phyloP scores from a whole-genome alignment of 2,113 vertebrate genomes.

The Tonatia bakeri region DNA sequence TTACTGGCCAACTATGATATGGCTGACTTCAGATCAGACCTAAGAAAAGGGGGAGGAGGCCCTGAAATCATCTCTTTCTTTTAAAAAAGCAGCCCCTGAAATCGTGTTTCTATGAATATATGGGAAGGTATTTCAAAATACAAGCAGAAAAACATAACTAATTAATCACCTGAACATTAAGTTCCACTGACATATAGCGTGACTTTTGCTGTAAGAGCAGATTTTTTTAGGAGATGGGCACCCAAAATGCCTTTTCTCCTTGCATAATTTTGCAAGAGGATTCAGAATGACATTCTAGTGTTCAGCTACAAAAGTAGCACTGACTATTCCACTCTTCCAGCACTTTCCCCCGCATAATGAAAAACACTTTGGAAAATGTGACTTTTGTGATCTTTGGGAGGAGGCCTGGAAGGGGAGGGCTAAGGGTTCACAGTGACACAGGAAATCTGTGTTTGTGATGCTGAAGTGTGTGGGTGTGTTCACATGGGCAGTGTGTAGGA shows the following conservation, averaged over 20 bases:
- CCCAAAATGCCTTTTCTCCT: slow-evolving; percentile 4
- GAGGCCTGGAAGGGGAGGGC: background rate
- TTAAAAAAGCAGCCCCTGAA: background rate
- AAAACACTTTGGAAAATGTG: slow-evolving; percentile 46
- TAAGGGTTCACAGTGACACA: background rate
- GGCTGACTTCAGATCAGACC: background rate
- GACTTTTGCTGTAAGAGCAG: background rate
- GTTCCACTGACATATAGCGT: background rate
- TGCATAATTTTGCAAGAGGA: background rate
- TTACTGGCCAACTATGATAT: background rate
- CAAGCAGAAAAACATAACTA: background rate
- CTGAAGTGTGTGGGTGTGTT: slow-evolving; percentile 29
- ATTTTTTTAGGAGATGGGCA: background rate
- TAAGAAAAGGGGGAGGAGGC: background rate
- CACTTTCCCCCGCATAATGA: background rate
- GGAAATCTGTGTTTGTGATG: slow-evolving; percentile 41
- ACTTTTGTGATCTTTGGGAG: slow-evolving; percentile 31
- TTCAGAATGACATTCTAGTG: background rate
- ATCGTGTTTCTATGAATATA: background rate
- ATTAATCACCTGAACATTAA: background rate
- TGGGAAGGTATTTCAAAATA: background rate
- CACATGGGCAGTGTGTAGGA: background rate
- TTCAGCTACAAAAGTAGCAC: background rate
- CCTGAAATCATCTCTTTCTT: background rate
- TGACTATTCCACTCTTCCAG: background rate